Evolutionary conservation across 2,888 invertebrate genomes (phyloP).

Genomic region (Hartigia nigra): DNA sequence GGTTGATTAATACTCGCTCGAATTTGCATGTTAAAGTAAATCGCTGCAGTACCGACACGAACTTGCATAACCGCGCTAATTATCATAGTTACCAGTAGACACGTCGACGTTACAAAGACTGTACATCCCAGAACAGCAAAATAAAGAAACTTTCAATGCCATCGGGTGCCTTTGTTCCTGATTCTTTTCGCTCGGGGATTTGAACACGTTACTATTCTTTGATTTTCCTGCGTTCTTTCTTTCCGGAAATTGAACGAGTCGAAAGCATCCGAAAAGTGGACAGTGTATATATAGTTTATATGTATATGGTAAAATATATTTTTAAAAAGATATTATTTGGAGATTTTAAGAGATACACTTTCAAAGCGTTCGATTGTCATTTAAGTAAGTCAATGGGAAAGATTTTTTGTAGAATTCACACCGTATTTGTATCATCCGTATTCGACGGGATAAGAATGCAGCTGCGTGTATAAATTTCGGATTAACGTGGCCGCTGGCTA

Average conservation of each 20-base stretch:
- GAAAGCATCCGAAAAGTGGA: not conserved
- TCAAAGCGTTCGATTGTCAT: not conserved
- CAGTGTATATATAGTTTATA: not conserved
- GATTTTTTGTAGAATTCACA: not conserved
- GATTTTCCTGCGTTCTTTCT: not conserved
- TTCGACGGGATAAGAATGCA: slow-evolving; percentile 26
- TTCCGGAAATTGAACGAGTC: not conserved
- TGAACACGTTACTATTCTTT: slow-evolving; percentile 3
- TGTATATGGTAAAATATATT: not conserved
- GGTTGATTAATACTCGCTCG: not conserved
- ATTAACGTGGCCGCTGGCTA: slow-evolving; percentile 27
- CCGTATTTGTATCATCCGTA: slow-evolving; percentile 44
- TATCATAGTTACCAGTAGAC: not conserved
- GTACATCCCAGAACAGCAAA: not conserved
- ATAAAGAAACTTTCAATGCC: not conserved
- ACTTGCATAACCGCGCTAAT: not conserved
- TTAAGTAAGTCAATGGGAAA: not conserved
- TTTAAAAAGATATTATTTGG: no score
- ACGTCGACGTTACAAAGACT: not conserved
- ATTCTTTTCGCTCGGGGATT: not conserved
- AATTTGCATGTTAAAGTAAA: not conserved
- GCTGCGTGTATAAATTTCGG: slow-evolving; percentile 38
- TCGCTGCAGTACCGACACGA: not conserved
- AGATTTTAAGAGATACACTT: not conserved
- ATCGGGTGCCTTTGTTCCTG: not conserved